Evolutionary conservation across 2,797 vertebrate genomes (phyloP).

Genomic region (Mergus octosetaceus): DNA sequence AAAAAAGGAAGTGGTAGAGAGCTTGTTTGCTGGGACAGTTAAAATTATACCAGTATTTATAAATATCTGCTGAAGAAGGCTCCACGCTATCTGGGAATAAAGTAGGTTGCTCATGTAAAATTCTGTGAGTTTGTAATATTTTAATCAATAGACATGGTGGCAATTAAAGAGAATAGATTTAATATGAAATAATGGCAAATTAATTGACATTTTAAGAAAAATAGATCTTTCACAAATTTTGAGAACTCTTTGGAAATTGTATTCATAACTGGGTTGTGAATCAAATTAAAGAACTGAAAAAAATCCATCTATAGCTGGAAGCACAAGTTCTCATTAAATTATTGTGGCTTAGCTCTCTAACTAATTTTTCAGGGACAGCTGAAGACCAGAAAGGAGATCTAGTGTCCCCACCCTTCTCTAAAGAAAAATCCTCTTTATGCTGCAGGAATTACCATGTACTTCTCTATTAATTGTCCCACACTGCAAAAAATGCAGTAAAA

Average conservation of each 20-base stretch:
- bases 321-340: neutral
- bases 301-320: neutral
- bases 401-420: neutral
- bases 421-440: neutral
- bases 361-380: neutral
- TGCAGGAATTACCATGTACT: neutral
- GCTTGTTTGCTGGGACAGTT: neutral
- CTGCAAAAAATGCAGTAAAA: neutral
- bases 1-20: conserved; percentile 31
- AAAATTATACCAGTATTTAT: conserved; percentile 16
- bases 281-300: conserved; percentile 27
- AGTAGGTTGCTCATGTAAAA: conserved; percentile 14
- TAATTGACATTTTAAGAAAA: conserved; percentile 15
- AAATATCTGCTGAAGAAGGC: neutral
- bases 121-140: neutral
- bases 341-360: neutral
- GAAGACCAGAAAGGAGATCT: neutral
- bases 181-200: conserved; percentile 3
- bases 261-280: neutral
- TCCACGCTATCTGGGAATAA: neutral
- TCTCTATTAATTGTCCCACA: neutral
- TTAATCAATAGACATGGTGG: neutral
- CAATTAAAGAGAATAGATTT: conserved; percentile 44
- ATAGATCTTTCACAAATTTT: neutral
- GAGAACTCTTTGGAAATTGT: neutral